Evolutionary conservation across 2,113 vertebrate genomes (phyloP).

Genomic region (Isichthys henryi): DNA sequence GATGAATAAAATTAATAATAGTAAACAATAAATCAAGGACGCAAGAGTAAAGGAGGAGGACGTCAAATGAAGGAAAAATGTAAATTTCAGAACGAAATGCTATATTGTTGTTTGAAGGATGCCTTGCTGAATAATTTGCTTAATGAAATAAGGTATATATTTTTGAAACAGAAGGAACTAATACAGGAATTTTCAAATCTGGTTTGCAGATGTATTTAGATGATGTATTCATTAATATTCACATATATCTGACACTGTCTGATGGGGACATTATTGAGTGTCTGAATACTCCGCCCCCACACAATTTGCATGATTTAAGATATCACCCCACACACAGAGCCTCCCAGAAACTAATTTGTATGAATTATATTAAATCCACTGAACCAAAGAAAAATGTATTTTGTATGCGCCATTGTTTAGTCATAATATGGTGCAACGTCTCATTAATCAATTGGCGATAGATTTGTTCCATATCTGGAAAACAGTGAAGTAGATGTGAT

Average conservation of each 20-base stretch:
- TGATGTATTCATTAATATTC: conserved; percentile 15
- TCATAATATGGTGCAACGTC: neutral
- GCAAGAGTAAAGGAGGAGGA: neutral
- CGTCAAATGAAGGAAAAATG: neutral
- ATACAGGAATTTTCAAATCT: neutral
- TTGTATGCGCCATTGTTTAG: neutral
- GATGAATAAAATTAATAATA: neutral
- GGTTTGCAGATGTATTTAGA: neutral
- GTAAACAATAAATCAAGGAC: neutral
- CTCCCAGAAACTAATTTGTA: neutral
- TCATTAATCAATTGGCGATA: neutral
- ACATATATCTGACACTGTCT: conserved; percentile 27
- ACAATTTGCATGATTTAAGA: neutral
- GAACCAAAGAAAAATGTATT: neutral
- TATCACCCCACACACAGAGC: neutral
- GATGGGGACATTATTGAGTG: conserved; percentile 12
- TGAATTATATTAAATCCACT: neutral
- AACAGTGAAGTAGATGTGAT: neutral
- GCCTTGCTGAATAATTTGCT: neutral
- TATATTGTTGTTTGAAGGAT: neutral
- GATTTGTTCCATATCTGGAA: neutral
- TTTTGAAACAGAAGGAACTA: neutral
- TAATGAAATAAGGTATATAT: neutral
- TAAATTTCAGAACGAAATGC: neutral
- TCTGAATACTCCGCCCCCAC: neutral